These are phyloP conservation scores for Saxidomus purpurata DNA, from an alignment of 1,140 invertebrate genomes.

Conservation along the genomic window DNA sequence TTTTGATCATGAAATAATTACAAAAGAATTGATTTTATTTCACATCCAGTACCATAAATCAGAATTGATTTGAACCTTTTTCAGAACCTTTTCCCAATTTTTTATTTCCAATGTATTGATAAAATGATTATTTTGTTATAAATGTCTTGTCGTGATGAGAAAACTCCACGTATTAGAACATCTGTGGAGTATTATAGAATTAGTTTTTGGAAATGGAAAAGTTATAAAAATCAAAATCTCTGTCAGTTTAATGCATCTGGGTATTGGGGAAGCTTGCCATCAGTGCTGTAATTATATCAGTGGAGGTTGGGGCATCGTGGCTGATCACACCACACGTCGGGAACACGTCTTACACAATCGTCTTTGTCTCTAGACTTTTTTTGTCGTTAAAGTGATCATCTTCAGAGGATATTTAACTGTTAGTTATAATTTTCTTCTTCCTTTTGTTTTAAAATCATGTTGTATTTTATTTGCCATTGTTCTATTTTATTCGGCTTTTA, in stretches of 20 bases:
- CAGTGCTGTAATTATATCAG: background rate
- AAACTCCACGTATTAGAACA: background rate
- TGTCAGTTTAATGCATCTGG: conserved; percentile 24
- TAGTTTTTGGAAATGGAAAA: background rate
- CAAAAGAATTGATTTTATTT: conserved; percentile 14
- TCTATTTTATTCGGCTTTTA: too few species aligned
- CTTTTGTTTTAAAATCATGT: too few species aligned
- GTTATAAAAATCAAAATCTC: background rate
- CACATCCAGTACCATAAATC: conserved; percentile 10
- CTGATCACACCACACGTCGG: background rate
- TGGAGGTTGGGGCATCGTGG: background rate
- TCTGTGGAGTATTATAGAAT: conserved; percentile 5
- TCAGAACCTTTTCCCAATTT: background rate
- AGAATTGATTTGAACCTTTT: conserved; percentile 17
- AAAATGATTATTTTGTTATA: conserved; percentile 36
- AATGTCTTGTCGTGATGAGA: conserved; percentile 8
- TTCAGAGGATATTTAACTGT: too few species aligned
- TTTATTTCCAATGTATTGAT: background rate
- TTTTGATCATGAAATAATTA: background rate
- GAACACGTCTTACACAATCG: background rate
- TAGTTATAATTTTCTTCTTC: too few species aligned
- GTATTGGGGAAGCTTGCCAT: background rate
- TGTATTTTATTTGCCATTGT: too few species aligned
- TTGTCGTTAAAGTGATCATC: too few species aligned
- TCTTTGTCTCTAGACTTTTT: background rate